These are phyloP conservation scores for Geotrypetes seraphini DNA, from an alignment of 2,797 vertebrate species.

Conservation along the genomic window DNA sequence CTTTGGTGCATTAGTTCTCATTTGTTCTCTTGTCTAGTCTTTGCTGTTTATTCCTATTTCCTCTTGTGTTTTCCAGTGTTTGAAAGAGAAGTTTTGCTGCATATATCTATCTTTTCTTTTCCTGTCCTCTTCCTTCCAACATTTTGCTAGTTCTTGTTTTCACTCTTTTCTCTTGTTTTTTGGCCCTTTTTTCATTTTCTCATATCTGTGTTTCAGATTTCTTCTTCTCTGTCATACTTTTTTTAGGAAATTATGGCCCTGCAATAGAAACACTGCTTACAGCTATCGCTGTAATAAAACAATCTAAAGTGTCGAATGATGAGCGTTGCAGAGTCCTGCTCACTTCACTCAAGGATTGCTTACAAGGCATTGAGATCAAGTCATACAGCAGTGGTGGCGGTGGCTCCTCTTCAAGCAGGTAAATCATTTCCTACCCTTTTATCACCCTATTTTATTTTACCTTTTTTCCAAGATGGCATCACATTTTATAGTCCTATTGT, in stretches of 20 bases:
- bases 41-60: no score
- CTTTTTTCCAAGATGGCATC: no score
- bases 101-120: neutral
- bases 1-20: no score
- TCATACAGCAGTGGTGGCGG: conserved; percentile 63
- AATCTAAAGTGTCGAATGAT: conserved; percentile 80
- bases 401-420: conserved; percentile 59
- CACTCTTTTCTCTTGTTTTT: neutral
- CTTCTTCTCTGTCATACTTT: rapidly evolving
- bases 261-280: conserved; percentile 91
- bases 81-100: no score
- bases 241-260: conserved; percentile 73
- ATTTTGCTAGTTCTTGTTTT: neutral
- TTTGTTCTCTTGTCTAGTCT: no score
- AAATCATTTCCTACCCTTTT: neutral
- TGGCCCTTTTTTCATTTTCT: rapidly evolving
- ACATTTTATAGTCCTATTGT: no score
- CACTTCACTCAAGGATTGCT: conserved; percentile 87
- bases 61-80: no score
- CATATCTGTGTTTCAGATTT: neutral
- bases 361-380: conserved; percentile 75
- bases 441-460: no score
- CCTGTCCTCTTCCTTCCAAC: neutral
- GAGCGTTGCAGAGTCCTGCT: conserved; percentile 84
- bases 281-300: conserved; percentile 88